Evolutionary conservation across 2,888 invertebrate genomes (phyloP).

Genomic region (Himalopsyche japonica): DNA sequence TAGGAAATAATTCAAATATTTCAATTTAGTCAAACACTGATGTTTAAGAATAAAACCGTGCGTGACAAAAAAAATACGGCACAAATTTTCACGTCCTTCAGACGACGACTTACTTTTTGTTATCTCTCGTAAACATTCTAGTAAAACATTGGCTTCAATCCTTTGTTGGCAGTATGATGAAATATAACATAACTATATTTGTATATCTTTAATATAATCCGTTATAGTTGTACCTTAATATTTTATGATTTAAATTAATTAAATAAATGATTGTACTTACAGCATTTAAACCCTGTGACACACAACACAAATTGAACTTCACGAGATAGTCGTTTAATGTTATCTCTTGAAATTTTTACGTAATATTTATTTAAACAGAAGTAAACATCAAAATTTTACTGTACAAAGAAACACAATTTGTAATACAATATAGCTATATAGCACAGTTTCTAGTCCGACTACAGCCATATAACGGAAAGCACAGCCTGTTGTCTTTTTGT

Average conservation of each 20-base stretch:
- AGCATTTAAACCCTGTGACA: constrained; percentile 20
- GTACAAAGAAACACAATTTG: constrained; percentile 14
- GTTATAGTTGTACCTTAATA: neutral
- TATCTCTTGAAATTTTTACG: neutral
- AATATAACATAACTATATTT: neutral
- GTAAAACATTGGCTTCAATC: neutral
- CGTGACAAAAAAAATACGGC: neutral
- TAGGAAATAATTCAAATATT: too few relatives aligned
- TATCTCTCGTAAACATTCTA: constrained; percentile 6
- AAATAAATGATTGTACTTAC: constrained; percentile 19
- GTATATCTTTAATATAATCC: neutral
- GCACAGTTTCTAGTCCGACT: neutral
- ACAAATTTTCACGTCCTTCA: neutral
- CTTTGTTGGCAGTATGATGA: neutral
- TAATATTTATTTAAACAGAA: constrained; percentile 2
- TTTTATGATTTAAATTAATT: neutral
- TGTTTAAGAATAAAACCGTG: neutral
- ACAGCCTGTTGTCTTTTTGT: neutral
- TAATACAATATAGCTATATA: neutral
- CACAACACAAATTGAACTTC: constrained; percentile 14
- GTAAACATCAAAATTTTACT: constrained; percentile 31
- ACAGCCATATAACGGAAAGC: neutral
- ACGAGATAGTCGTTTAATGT: constrained; percentile 2
- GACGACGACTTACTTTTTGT: neutral
- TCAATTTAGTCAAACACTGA: neutral